Conservation (phyloP, 2,113 vertebrate genomes). For the Brachirus orientalis region DNA sequence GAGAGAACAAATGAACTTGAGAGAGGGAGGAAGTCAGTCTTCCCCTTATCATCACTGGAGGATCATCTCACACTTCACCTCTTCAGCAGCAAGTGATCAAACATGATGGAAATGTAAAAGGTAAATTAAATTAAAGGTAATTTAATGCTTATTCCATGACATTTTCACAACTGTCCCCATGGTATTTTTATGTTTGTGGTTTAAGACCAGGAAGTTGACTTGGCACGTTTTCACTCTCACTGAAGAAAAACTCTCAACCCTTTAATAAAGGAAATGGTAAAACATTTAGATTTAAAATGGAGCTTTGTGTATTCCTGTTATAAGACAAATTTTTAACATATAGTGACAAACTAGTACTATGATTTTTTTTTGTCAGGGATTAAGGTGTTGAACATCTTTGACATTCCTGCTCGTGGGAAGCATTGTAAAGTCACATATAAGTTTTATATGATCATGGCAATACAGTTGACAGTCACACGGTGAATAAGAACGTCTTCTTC, state of each 20-base stretch:
- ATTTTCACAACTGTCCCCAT: background rate
- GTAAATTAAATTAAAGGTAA: slow-evolving; percentile 47
- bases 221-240: background rate
- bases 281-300: too few species aligned
- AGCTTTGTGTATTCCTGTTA: too few species aligned
- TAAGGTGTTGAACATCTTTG: too few species aligned
- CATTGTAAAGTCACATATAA: too few species aligned
- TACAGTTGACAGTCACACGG: background rate
- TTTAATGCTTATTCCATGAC: slow-evolving; percentile 1
- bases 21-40: slow-evolving; percentile 59
- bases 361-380: too few species aligned
- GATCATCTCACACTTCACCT: slow-evolving; percentile 29
- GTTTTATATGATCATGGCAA: background rate
- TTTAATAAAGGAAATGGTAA: background rate
- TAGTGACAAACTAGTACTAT: too few species aligned
- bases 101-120: slow-evolving; percentile 60
- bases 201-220: background rate
- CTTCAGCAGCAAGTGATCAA: slow-evolving; percentile 29
- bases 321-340: too few species aligned
- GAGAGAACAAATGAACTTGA: background rate
- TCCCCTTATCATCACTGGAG: slow-evolving; percentile 40
- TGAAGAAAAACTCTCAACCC: background rate
- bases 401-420: too few species aligned
- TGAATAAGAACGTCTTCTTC: slow-evolving; percentile 4
- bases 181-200: slow-evolving; percentile 1